Conservation (phyloP, 2,888 invertebrate species). For the Cryptophagus acutangulus region DNA sequence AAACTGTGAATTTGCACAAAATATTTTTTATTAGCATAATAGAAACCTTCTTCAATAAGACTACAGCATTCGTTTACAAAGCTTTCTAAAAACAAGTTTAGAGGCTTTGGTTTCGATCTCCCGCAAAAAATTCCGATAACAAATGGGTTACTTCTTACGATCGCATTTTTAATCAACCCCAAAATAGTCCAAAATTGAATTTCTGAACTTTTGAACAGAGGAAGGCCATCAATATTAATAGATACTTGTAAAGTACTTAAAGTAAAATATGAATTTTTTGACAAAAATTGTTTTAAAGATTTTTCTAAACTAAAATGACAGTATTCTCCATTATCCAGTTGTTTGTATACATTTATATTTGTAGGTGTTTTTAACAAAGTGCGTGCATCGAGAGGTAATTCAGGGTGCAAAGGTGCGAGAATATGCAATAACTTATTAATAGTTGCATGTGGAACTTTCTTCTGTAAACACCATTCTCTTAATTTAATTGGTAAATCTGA, state of each 20-base stretch:
- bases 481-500: no score
- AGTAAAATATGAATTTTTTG: background rate
- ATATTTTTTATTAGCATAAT: conserved; percentile 7
- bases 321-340: conserved; percentile 14
- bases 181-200: no score
- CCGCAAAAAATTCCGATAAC: conserved; percentile 22
- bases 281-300: conserved; percentile 7
- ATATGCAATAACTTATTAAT: conserved; percentile 16
- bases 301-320: conserved; percentile 16
- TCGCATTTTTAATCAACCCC: conserved; percentile 15
- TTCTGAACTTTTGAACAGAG: no score
- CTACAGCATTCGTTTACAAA: conserved; percentile 19
- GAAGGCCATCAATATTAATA: conserved; percentile 23
- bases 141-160: conserved; percentile 17
- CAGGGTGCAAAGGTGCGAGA: conserved; percentile 16
- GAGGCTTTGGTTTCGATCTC: conserved; percentile 17
- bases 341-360: conserved; percentile 8
- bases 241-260: conserved; percentile 4
- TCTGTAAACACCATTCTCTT: no score
- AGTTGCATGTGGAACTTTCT: no score
- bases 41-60: conserved; percentile 10
- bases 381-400: conserved; percentile 16
- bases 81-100: conserved; percentile 19
- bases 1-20: conserved; percentile 18
- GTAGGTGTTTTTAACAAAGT: conserved; percentile 16